These are phyloP conservation scores for Burhinus bistriatus DNA, from an alignment of 2,113 vertebrate genomes.

Conservation along the genomic window DNA sequence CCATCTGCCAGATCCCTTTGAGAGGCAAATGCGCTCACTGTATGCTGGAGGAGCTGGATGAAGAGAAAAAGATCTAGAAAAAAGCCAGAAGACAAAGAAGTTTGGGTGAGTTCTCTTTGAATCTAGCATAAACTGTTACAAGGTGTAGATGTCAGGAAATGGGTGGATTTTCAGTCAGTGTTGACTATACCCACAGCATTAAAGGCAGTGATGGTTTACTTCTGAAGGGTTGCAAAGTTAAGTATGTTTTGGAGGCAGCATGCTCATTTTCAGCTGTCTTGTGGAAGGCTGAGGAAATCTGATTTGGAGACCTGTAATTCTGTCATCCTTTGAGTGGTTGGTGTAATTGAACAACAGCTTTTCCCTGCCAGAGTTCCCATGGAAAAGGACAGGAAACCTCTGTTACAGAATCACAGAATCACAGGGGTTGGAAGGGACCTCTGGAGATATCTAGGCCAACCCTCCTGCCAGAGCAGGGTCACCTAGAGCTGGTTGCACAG, in stretches of 20 bases:
- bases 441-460: too few relatives aligned
- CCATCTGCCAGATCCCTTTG: neutral
- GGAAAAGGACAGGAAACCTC: neutral
- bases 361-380: neutral
- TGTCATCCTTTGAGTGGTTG: neutral
- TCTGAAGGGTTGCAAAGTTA: neutral
- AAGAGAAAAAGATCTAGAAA: neutral
- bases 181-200: neutral
- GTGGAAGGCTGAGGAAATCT: neutral
- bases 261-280: neutral
- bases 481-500: too few relatives aligned
- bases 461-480: too few relatives aligned
- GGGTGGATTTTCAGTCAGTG: neutral
- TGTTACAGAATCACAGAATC: too few relatives aligned
- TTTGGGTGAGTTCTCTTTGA: neutral
- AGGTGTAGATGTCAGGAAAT: neutral
- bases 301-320: neutral
- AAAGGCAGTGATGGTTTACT: neutral
- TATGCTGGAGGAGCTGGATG: neutral
- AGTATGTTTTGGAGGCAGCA: neutral
- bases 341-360: neutral
- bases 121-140: neutral
- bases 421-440: too few relatives aligned
- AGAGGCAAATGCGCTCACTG: neutral
- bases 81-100: neutral